Conservation (phyloP, 2,113 vertebrate species). For the Mellivora capensis region DNA sequence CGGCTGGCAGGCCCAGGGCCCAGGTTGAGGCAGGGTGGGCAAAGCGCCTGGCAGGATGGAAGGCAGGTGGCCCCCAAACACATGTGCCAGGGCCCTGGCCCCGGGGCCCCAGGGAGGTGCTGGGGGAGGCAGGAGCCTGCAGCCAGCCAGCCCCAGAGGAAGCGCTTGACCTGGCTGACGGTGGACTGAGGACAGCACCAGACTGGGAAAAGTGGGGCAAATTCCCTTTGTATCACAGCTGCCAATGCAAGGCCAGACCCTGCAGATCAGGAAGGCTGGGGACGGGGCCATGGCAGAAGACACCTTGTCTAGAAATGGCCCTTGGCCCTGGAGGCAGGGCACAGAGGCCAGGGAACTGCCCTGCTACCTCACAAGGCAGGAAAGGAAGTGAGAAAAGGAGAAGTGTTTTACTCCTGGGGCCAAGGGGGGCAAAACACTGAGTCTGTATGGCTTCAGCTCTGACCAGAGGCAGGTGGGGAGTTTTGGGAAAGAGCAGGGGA, state of each 20-base stretch:
- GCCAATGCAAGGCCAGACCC: slow-evolving; percentile 34
- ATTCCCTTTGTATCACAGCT: slow-evolving; percentile 68
- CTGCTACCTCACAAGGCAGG: slow-evolving; percentile 36
- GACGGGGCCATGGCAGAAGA: not conserved
- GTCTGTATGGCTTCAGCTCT: slow-evolving; percentile 68
- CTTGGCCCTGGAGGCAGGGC: not conserved
- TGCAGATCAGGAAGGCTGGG: not conserved
- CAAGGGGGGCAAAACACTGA: slow-evolving; percentile 15
- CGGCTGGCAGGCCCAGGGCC: slow-evolving; percentile 58
- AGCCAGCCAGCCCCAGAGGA: slow-evolving; percentile 13
- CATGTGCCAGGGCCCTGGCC: not conserved
- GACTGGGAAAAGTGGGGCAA: slow-evolving; percentile 8
- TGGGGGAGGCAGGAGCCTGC: not conserved
- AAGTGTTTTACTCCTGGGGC: slow-evolving; percentile 59
- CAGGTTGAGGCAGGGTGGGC: slow-evolving; percentile 72
- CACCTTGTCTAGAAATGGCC: slow-evolving; percentile 4
- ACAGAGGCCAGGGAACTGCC: slow-evolving; percentile 10
- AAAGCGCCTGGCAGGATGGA: slow-evolving; percentile 44
- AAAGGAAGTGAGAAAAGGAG: slow-evolving; percentile 52
- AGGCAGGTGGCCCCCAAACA: not conserved
- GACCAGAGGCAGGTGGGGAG: not conserved
- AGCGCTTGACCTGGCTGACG: not conserved
- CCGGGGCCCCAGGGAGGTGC: not conserved
- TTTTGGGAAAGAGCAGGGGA: not conserved
- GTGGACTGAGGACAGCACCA: slow-evolving; percentile 63